These are phyloP conservation scores for Hassar affinis DNA, from an alignment of 2,113 vertebrate genomes.

Conservation along the genomic window DNA sequence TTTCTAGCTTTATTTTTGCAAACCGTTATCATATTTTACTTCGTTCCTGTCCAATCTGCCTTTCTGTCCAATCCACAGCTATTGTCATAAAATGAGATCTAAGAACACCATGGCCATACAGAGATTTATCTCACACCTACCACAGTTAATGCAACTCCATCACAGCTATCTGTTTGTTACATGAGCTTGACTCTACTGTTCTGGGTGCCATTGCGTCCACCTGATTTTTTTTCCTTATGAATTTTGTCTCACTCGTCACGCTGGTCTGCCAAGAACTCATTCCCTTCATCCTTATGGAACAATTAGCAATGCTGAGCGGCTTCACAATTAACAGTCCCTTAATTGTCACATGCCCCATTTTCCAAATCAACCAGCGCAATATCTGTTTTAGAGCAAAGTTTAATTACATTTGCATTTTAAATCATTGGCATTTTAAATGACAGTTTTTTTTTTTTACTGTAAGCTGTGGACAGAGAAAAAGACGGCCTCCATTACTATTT, in stretches of 20 bases:
- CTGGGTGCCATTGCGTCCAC: not conserved
- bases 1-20: not conserved
- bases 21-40: not conserved
- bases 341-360: conserved; percentile 77
- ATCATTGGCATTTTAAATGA: conserved; percentile 71
- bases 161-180: not conserved
- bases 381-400: conserved; percentile 77
- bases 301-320: conserved; percentile 78
- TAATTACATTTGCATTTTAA: conserved; percentile 75
- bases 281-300: conserved; percentile 67
- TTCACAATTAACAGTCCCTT: conserved; percentile 76
- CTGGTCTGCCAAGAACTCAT: conserved; percentile 66
- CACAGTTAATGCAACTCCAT: not conserved
- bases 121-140: not conserved
- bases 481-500: conserved; percentile 3
- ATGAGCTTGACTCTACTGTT: not conserved
- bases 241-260: conserved; percentile 31
- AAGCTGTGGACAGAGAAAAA: conserved; percentile 36
- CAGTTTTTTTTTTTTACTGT: conserved; percentile 57
- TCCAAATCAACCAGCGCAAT: conserved; percentile 72
- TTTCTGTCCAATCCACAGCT: not conserved
- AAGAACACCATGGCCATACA: not conserved
- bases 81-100: not conserved
- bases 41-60: not conserved
- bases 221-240: conserved; percentile 14